Base-by-base conservation (phyloP, 2,797 vertebrate genomes). In the Malacoctenus gilli region DNA sequence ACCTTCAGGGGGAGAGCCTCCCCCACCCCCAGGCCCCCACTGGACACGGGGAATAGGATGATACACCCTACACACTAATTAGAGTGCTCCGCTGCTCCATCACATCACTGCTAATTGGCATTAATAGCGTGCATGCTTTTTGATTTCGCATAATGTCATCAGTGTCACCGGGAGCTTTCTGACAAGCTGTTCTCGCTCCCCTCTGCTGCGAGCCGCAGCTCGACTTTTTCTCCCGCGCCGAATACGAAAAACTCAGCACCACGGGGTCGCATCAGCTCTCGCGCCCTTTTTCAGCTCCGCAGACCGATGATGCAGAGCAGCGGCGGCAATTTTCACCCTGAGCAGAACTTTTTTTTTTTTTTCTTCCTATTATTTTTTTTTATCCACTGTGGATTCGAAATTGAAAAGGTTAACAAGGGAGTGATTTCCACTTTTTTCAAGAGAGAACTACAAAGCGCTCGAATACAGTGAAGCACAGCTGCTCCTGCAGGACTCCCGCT, bases 11-110 rank as follows among this genome's bases (percentile, higher is more conserved):
- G 30, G 30, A 9, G 19, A 61, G 48, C 28, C 56, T n/a, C n/a
- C n/a, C n/a, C n/a, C n/a, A n/a, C n/a, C n/a, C 75, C 58, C 31
- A 46, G 39, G 63, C 68, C 38, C 43, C 10, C 13, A 65, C 52
- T 60, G 80, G 78, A 87, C 80, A 82, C 74, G 75, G 79, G 64
- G 66, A 64, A 57, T 11, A 47, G 42, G 59, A 68, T 40, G 48
- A 76, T 59, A 60, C 51, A 23, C 41, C 41, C 42, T 13, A 35
- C 36, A 42, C 54, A 50, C 60, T 72, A 80, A 83, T 74, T 76
- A 71, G 48, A 72, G 15, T 11, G 37, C 53, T 65, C 40, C 28
- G 59, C 39, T 3, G 3, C 49, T 55, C 21, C 60, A 68, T 63
- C 62, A 44, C 34, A 53, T 68, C 35, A 77, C 65, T 72, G 84